These are phyloP conservation scores for Norana najaformis DNA, from an alignment of 2,888 invertebrate genomes.

Conservation along the genomic window DNA sequence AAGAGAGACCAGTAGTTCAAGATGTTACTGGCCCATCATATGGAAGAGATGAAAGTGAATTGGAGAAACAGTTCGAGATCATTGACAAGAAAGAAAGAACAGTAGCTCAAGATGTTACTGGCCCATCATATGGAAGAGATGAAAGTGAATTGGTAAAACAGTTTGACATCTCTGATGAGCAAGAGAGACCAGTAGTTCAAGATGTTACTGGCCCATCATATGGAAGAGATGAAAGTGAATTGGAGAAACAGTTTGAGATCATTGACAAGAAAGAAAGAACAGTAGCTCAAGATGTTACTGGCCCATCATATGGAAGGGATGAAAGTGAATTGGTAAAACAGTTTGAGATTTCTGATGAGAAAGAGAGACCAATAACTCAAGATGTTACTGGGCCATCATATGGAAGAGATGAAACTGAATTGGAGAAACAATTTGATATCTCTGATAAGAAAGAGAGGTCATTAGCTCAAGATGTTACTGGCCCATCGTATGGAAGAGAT, in stretches of 20 bases:
- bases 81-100: background rate
- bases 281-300: background rate
- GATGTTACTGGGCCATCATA: background rate
- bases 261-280: background rate
- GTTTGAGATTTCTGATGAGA: background rate
- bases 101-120: background rate
- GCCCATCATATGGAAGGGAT: background rate
- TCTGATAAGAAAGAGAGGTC: no score
- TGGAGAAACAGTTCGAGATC: background rate
- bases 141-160: no score
- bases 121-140: no score
- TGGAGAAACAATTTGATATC: no score
- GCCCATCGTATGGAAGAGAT: no score
- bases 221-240: background rate
- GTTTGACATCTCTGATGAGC: no score
- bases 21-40: background rate
- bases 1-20: background rate
- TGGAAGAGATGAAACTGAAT: no score
- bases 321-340: background rate
- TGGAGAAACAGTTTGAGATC: background rate
- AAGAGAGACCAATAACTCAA: background rate
- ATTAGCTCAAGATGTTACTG: no score
- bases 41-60: background rate
- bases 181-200: no score
- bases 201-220: no score